These are phyloP conservation scores for Lysiphlebus fabarum DNA, from an alignment of 1,140 invertebrate genomes.

Conservation along the genomic window DNA sequence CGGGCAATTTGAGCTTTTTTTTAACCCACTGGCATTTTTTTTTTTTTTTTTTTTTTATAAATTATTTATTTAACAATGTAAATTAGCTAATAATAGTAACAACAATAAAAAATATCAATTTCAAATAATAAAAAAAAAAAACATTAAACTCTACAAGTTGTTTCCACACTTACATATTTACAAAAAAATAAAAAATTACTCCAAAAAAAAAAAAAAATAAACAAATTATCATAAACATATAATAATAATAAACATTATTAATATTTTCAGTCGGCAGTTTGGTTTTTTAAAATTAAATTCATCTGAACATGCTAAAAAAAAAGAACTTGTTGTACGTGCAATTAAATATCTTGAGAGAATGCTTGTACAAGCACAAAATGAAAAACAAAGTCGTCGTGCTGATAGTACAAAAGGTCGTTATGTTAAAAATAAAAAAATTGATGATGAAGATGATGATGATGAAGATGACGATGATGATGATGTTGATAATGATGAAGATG, in stretches of 20 bases:
- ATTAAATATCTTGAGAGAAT: constrained; percentile 81
- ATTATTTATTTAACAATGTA: constrained; percentile 8
- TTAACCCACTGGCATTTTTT: constrained; percentile 36
- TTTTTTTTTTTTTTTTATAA: constrained; percentile 3
- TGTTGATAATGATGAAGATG: not conserved
- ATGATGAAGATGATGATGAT: constrained; percentile 64
- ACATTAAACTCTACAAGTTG: not conserved
- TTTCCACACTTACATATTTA: not conserved
- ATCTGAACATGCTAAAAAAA: constrained; percentile 73
- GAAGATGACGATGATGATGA: constrained; percentile 73
- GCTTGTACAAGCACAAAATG: constrained; percentile 72
- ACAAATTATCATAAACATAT: constrained; percentile 1
- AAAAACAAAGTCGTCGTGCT: constrained; percentile 54
- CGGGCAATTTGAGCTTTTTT: constrained; percentile 27
- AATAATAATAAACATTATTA: constrained; percentile 16
- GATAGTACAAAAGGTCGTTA: constrained; percentile 53
- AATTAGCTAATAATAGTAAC: not conserved
- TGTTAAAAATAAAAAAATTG: constrained; percentile 54
- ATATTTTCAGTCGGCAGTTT: constrained; percentile 78
- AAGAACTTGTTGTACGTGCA: constrained; percentile 74
- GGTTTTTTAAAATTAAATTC: constrained; percentile 77
- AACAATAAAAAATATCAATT: not conserved
- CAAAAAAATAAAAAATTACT: not conserved
- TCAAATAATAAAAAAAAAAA: constrained; percentile 4
- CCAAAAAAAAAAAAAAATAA: not conserved